Evolutionary conservation across 2,113 vertebrate species (phyloP), one percentile per base, ranked within the genome.

Genomic region (Rostratula benghalensis): DNA sequence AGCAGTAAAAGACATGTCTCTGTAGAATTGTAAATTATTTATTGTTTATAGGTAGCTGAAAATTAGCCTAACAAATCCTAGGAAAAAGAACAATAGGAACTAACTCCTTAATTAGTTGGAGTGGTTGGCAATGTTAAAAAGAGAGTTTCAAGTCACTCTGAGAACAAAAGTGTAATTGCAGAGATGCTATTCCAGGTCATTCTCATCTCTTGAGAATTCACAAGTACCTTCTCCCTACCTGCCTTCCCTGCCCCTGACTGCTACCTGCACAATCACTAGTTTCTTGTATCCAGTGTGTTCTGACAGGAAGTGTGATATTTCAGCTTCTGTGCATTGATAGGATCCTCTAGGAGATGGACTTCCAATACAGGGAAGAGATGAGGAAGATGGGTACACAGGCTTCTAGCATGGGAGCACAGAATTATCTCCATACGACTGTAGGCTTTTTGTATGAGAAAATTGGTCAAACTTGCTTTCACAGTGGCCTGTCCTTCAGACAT

Each of bases 341-440:
- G 1, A 6, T 9, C 19, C 22, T 41, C 2, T 1, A 67, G 68
- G 28, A 76, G 50, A 30, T 6, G 4, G 9, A 46, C 6, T 69
- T 3, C 75, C 28, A n/a, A 2, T 6, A 27, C 2, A 54, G 24
- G 13, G 16, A 76, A 56, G 28, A 85, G 28, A 51, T 43, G 8
- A 65, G 28, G 35, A 84, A 45, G 13, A 19, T 20, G 7, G 27
- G 10, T 13, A 35, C 0, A 8, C 0, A 9, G 28, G 8, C 13
- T 56, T 71, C 57, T 31, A 64, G 20, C 17, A 41, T 54, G 28
- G 17, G 11, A 48, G 4, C 35, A 50, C 23, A 43, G 39, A 83
- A 57, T 54, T 35, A 45, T 8, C 41, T 67, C 13, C 8, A 10
- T 2, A 5, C 76, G 31, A 71, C 79, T 63, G 24, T 1, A 2